Conservation (phyloP, 1,140 invertebrate species). For the Ceratosolen fusciceps region DNA sequence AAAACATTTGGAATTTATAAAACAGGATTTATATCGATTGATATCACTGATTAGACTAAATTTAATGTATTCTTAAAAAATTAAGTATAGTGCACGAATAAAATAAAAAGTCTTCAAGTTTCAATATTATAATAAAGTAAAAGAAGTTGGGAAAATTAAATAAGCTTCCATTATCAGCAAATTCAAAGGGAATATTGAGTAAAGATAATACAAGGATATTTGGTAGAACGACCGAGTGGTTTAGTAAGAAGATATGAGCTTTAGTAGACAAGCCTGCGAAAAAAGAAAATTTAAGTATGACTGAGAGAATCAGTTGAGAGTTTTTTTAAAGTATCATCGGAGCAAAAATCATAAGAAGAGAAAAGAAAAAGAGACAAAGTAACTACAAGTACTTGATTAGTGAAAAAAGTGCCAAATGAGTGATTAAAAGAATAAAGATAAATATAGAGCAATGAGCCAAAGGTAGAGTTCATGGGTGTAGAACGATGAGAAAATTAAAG, state of each 20-base stretch:
- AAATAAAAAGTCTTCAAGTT: not conserved
- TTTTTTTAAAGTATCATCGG: not conserved
- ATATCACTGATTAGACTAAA: not conserved
- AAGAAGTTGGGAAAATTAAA: not conserved
- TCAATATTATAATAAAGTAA: not conserved
- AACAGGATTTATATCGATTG: not conserved
- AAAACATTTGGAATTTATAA: not conserved
- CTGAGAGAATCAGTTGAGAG: not conserved
- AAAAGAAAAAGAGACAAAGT: not conserved
- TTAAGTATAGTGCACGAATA: not conserved
- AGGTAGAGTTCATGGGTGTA: not conserved
- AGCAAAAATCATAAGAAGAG: not conserved
- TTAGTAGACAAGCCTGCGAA: too few species aligned
- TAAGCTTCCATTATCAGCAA: not conserved
- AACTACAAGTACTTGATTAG: not conserved
- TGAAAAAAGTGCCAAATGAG: not conserved
- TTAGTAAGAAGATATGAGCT: not conserved
- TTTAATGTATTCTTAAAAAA: not conserved
- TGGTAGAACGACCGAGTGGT: not conserved
- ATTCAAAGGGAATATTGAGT: too few species aligned
- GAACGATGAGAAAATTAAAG: not conserved
- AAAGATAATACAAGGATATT: not conserved
- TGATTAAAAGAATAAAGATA: not conserved
- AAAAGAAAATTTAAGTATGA: not conserved
- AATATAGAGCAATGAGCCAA: not conserved